Base-by-base conservation (phyloP, 2,113 vertebrate species). In the Lophochroa leadbeateri region DNA sequence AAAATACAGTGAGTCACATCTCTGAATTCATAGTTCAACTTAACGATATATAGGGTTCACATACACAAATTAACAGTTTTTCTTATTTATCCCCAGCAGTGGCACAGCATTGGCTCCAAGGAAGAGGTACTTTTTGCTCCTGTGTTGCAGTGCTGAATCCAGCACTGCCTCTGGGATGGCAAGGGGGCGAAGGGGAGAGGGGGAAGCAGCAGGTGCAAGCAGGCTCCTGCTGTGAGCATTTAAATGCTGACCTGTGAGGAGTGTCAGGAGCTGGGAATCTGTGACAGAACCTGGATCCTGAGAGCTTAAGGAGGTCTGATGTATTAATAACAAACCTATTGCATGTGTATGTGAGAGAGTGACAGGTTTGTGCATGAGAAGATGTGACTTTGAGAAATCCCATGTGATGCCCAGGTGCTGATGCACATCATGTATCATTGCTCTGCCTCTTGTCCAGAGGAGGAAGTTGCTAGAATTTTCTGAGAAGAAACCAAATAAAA, bases 1-100 rank as follows among this genome's bases (percentile, higher is more conserved):
- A 31, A 86, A 76, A 50, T 53, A 27, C 0, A 0, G 37, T 8
- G 39, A 46, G 35, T 74, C 1, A 2, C 7, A 0, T 25, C 47
- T 35, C 37, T 44, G 49, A 81, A 37, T 52, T 74, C 33, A 9
- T 9, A 24, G 33, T 12, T 69, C 27, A 44, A 7, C 25, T 89
- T 63, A 58, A 58, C 9, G 9, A 10, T 58, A 58, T 35, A 58
- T 58, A 35, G 21, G 13, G 21, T 35, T 58, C 13, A 7, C 33
- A 7, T 15, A 35, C 13, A 58, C 33, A 58, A 24, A 35, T 58
- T n/a, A 58, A 17, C 28, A 44, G 35, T 64, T 52, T 57, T 72
- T 58, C 44, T 55, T 4, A 2, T 37, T 69, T 24, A 3, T 25
- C 37, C 19, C 27, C 17, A 52, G 60, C 74, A 52, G 24, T 8